These are phyloP conservation scores for Euleptes europaea DNA, from an alignment of 2,113 vertebrate species.

Conservation along the genomic window DNA sequence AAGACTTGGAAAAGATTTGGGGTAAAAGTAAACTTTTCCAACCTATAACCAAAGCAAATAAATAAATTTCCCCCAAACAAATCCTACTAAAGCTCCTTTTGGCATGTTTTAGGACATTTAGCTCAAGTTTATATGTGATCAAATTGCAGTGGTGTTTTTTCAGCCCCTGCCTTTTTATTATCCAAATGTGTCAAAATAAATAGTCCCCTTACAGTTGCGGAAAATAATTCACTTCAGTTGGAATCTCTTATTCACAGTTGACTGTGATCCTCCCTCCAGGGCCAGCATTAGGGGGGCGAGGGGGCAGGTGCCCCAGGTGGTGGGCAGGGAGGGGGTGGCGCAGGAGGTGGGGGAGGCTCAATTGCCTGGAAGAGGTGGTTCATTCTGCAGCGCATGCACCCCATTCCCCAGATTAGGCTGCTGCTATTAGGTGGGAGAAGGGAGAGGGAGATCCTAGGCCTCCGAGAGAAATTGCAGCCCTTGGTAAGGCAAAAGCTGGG, in stretches of 20 bases:
- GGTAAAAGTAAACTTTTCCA: slow-evolving; percentile 7
- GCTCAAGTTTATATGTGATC: slow-evolving; percentile 6
- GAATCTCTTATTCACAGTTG: not conserved
- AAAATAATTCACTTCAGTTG: not conserved
- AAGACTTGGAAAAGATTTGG: not conserved
- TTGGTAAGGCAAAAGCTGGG: too few species aligned
- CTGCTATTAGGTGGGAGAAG: too few species aligned
- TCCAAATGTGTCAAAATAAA: not conserved
- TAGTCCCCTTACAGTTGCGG: not conserved
- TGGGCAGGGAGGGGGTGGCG: too few species aligned
- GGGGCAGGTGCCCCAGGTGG: too few species aligned
- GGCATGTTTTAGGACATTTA: slow-evolving; percentile 27
- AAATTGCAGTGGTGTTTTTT: not conserved
- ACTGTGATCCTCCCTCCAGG: not conserved
- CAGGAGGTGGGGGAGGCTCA: too few species aligned
- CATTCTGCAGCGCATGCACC: too few species aligned
- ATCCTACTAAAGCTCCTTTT: not conserved
- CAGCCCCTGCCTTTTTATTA: slow-evolving; percentile 6
- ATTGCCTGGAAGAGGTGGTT: too few species aligned
- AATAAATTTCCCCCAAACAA: not conserved
- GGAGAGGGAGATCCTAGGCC: too few species aligned
- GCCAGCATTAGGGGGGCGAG: too few species aligned
- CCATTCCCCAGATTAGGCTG: too few species aligned
- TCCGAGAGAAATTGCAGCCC: too few species aligned
- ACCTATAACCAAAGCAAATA: not conserved